Base-by-base conservation (phyloP, 2,113 vertebrate genomes). In the Bos javanicus region DNA sequence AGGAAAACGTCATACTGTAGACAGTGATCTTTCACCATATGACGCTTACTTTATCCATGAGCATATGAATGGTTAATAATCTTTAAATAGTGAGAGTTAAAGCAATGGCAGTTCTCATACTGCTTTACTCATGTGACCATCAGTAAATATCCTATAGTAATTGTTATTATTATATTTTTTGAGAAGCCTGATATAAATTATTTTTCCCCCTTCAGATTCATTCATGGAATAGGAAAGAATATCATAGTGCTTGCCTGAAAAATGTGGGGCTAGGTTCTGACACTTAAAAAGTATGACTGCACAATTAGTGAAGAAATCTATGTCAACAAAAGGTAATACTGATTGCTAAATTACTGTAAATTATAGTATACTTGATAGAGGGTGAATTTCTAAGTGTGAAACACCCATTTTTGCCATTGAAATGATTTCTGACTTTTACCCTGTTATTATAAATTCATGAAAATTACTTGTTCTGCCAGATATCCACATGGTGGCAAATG, bases 361-460 rank as follows among this genome's bases (percentile, higher is more conserved):
- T 92, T 91, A 81, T 25, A 71, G 17, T 91, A 46, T 91, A 17
- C 21, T 92, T 96, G 30, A 91, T 88, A 91, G 91, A 90, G 15
- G 21, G 60, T 91, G 43, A 85, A 78, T 88, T 96, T 94, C 19
- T 96, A 25, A 94, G 28, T 56, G 48, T 23, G 12, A 80, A 90
- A 87, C 33, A 86, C 15, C 74, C 48, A 95, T 97, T 90, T 90
- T 64, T 92, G 33, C 36, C 39, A 93, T 89, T 96, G 64, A 96
- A 96, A 60, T 96, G 19, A 94, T 95, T 96, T 97, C 48, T 93
- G 54, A 90, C 54, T 95, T 94, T 93, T 88, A 95, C 43, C 5
- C 28, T 92, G 25, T 52, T 90, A 90, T 90, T 97, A 97, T 91
- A 76, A 84, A 96, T 95, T 95, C 30, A 90, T 64, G 48, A 94